Evolutionary conservation across 2,888 invertebrate genomes (phyloP).

Genomic region (Metallyticus violacea): DNA sequence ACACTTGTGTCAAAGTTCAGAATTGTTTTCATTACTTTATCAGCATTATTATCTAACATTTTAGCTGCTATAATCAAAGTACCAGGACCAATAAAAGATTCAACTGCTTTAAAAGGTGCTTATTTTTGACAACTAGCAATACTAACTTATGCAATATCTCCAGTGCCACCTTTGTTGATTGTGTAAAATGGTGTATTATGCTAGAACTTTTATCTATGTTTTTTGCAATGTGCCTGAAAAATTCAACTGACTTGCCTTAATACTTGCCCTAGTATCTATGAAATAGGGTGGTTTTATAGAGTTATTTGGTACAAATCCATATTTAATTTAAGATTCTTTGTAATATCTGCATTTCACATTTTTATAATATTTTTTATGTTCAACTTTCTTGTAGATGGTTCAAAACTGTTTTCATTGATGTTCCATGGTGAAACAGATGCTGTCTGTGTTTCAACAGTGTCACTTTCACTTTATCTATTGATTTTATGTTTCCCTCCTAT

Average conservation of each 20-base stretch:
- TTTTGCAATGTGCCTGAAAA: background rate
- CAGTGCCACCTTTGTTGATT: background rate
- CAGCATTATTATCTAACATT: background rate
- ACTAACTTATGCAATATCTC: background rate
- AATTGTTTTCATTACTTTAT: background rate
- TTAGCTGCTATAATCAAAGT: background rate
- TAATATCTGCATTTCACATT: no score
- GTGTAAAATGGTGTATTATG: constrained; percentile 1
- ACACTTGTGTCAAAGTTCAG: background rate
- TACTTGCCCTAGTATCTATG: background rate
- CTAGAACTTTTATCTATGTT: background rate
- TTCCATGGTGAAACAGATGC: background rate
- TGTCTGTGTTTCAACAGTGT: background rate
- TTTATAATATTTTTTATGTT: background rate
- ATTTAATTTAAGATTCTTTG: background rate
- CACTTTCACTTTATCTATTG: no score
- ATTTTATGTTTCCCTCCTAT: no score
- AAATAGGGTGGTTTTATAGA: background rate
- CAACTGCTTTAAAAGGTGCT: background rate
- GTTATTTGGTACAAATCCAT: background rate
- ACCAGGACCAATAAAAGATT: background rate
- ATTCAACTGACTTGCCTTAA: background rate
- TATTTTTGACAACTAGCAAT: background rate
- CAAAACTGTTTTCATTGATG: background rate
- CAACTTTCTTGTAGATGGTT: background rate